Percentiles rank a stretch among this genome's conserved stretches.
Evolutionary conservation across 2,888 invertebrate species (phyloP).

Genomic region (Halocaridina rubra): DNA sequence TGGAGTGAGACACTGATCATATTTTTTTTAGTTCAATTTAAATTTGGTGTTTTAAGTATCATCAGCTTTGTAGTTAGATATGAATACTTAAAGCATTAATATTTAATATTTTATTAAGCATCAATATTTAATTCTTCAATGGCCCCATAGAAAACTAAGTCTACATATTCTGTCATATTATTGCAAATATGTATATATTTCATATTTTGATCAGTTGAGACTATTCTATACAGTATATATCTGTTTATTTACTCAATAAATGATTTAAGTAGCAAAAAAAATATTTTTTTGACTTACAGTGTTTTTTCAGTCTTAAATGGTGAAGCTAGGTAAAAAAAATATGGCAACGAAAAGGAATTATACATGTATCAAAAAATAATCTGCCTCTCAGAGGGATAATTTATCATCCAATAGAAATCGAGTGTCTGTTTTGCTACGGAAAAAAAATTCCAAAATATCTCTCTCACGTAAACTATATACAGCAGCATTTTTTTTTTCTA

Average conservation of each 20-base stretch:
- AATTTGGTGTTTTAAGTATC: constrained; percentile 12
- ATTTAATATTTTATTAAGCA: constrained; percentile 33
- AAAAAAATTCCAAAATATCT: too few relatives aligned
- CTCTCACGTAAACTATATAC: too few relatives aligned
- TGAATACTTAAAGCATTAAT: too few relatives aligned
- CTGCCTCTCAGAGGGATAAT: constrained; percentile 29
- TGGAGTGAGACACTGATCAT: constrained; percentile 33
- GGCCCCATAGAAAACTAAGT: constrained; percentile 57
- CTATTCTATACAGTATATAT: too few relatives aligned
- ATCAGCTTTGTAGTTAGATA: constrained; percentile 13
- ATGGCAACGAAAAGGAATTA: constrained; percentile 24
- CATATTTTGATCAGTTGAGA: too few relatives aligned
- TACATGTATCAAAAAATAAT: background rate
- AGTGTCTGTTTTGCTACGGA: background rate
- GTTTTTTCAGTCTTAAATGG: constrained; percentile 15
- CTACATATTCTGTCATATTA: constrained; percentile 36
- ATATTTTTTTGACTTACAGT: constrained; percentile 36
- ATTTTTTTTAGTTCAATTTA: constrained; percentile 35
- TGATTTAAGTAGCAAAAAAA: constrained; percentile 30
- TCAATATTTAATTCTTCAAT: constrained; percentile 58
- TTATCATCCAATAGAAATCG: constrained; percentile 35
- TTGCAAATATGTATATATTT: constrained; percentile 24
- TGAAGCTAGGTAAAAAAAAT: background rate
- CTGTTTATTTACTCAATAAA: too few relatives aligned
- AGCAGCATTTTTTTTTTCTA: too few relatives aligned